Evolutionary conservation across 2,888 invertebrate genomes (phyloP).

Genomic region (Teleiodes luculella): DNA sequence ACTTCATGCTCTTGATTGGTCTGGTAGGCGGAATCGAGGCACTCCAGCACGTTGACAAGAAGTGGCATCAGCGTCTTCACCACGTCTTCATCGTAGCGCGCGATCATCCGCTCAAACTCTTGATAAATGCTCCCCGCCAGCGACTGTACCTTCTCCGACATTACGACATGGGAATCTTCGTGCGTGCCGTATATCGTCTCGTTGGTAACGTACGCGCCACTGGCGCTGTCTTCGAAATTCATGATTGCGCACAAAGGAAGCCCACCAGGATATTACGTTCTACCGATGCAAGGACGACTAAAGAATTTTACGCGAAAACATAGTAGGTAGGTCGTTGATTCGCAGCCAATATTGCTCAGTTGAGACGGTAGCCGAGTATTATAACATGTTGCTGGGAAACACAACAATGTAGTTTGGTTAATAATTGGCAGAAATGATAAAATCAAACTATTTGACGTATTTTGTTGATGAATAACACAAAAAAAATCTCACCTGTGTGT

Average conservation of each 20-base stretch:
- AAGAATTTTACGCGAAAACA: slow-evolving; percentile 66
- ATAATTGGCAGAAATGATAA: slow-evolving; percentile 25
- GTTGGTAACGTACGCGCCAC: slow-evolving; percentile 75
- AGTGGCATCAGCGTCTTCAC: slow-evolving; percentile 99
- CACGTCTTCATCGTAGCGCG: slow-evolving; percentile 97
- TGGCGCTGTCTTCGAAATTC: slow-evolving; percentile 69
- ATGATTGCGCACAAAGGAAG: slow-evolving; percentile 48
- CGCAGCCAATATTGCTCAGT: slow-evolving; percentile 50
- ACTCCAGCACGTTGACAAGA: slow-evolving; percentile 98
- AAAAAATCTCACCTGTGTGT: too few relatives aligned
- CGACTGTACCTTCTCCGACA: slow-evolving; percentile 99
- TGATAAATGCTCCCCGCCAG: slow-evolving; percentile 98
- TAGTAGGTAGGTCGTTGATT: slow-evolving; percentile 52
- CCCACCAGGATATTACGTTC: slow-evolving; percentile 47
- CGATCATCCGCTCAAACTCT: slow-evolving; percentile 99
- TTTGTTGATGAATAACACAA: slow-evolving; percentile 31
- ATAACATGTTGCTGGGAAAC: neutral
- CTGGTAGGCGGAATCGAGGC: slow-evolving; percentile 96
- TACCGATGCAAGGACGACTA: slow-evolving; percentile 50
- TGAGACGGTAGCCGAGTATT: slow-evolving; percentile 35
- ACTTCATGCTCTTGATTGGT: slow-evolving; percentile 99
- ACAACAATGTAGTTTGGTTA: neutral
- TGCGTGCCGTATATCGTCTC: slow-evolving; percentile 97
- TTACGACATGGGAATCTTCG: slow-evolving; percentile 96
- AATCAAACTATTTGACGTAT: slow-evolving; percentile 48